Conservation (phyloP, 2,797 vertebrate species). For the Scolopax bukidnonensis region DNA sequence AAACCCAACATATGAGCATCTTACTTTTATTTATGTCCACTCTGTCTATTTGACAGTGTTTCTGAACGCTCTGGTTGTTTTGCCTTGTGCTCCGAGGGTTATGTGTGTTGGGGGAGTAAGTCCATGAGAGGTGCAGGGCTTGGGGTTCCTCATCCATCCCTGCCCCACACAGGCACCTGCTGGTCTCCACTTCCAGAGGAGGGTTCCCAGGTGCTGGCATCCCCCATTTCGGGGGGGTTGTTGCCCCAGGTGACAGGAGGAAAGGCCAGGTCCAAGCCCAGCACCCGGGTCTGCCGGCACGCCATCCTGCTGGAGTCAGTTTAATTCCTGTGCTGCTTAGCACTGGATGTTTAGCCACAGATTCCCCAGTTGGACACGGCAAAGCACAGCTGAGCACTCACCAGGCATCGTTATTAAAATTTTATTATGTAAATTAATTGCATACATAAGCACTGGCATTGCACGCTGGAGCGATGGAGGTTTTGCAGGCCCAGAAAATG, state of each 20-base stretch:
- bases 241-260: background rate
- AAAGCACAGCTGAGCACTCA: background rate
- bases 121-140: background rate
- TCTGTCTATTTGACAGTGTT: too few species aligned
- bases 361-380: background rate
- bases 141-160: rapidly evolving
- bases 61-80: too few species aligned
- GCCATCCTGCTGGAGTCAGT: background rate
- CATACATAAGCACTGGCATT: background rate
- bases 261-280: background rate
- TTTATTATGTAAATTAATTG: background rate
- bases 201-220: rapidly evolving
- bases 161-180: rapidly evolving
- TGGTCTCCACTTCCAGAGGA: background rate
- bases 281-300: rapidly evolving
- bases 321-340: background rate
- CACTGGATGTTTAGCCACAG: background rate
- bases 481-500: background rate
- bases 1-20: too few species aligned
- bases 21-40: too few species aligned
- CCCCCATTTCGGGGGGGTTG: rapidly evolving
- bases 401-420: background rate
- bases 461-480: background rate
- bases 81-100: too few species aligned
- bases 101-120: background rate